Percentiles rank a stretch among this genome's conserved stretches.
phyloP scores from a whole-genome alignment of 2,113 vertebrate species.

The Leptosomus discolor region DNA sequence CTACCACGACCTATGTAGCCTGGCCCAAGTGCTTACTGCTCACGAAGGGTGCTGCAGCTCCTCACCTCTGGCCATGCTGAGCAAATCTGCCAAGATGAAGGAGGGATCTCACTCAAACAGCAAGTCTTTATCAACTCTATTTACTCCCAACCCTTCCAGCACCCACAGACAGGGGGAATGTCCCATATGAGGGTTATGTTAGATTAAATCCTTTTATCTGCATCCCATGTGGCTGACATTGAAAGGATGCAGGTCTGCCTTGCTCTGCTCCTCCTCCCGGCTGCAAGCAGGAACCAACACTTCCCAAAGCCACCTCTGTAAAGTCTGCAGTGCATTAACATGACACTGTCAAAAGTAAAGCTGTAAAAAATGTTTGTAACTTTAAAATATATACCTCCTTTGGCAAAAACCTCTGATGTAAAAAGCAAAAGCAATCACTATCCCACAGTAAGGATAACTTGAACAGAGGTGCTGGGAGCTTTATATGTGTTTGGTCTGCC shows the following conservation, averaged over 20 bases:
- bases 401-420: background rate
- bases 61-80: rapidly evolving
- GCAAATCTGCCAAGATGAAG: background rate
- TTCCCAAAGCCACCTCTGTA: background rate
- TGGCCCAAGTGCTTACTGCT: background rate
- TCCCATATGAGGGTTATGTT: background rate
- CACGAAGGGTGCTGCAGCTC: background rate
- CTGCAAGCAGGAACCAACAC: background rate
- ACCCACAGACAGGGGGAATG: background rate
- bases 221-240: background rate
- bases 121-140: background rate
- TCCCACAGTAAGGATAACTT: background rate
- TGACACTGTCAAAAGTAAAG: background rate
- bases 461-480: background rate
- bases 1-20: rapidly evolving
- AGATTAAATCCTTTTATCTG: background rate
- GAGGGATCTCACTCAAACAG: background rate
- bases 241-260: background rate
- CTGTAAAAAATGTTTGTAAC: background rate
- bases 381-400: background rate
- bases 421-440: background rate
- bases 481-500: background rate
- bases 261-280: background rate
- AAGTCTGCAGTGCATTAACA: background rate
- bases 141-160: background rate